Evolutionary conservation across 1,140 invertebrate species (phyloP).

Genomic region (Leptinotarsa texana): DNA sequence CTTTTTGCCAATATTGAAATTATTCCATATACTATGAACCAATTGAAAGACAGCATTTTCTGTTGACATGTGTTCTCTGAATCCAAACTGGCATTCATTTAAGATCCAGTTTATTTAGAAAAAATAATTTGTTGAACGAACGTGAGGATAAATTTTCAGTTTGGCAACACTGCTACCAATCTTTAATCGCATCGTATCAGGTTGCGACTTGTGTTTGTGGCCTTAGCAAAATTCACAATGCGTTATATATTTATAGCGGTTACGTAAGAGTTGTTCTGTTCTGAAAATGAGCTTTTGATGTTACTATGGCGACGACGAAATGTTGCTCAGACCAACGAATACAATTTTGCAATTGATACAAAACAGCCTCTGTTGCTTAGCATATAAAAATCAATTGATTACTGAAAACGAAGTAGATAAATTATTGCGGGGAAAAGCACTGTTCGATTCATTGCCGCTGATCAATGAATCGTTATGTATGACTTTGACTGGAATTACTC

Average conservation of each 20-base stretch:
- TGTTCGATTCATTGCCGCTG: too few species aligned
- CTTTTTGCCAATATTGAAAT: too few species aligned
- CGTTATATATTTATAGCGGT: conserved; percentile 3
- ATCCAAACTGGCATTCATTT: too few species aligned
- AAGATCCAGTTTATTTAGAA: too few species aligned
- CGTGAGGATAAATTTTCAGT: background rate
- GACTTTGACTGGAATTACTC: background rate
- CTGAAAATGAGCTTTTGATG: background rate
- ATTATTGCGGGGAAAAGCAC: too few species aligned
- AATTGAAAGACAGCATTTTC: too few species aligned
- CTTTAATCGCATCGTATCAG: background rate
- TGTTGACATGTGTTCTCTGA: too few species aligned
- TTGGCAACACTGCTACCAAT: background rate
- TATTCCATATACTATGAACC: too few species aligned
- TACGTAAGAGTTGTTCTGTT: background rate
- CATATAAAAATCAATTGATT: too few species aligned
- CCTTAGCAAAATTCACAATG: conserved; percentile 2
- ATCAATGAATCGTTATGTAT: background rate
- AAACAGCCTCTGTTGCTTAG: too few species aligned
- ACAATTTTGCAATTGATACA: background rate
- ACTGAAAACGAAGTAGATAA: too few species aligned
- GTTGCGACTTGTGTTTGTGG: background rate
- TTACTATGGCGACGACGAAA: background rate
- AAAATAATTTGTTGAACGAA: too few species aligned
- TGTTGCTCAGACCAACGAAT: background rate